Evolutionary conservation across 2,113 vertebrate genomes (phyloP).

Genomic region (Acanthisitta chloris): DNA sequence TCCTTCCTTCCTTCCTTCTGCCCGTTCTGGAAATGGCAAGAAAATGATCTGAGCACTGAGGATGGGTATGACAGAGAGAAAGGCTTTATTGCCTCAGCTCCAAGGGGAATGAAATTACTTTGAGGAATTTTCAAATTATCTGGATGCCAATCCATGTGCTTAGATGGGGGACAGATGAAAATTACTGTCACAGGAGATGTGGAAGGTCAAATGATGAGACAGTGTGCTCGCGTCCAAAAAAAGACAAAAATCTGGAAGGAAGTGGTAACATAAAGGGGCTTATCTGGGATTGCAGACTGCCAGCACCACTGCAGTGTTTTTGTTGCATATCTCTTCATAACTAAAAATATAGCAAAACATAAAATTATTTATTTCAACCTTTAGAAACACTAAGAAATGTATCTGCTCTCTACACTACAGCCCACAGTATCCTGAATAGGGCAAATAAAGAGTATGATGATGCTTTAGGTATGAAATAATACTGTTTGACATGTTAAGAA

Average conservation of each 20-base stretch:
- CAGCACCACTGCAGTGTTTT: neutral
- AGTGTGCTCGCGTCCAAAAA: neutral
- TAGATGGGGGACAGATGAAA: conserved; percentile 2
- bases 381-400: neutral
- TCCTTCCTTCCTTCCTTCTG: neutral
- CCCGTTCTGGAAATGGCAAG: neutral
- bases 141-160: neutral
- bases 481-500: neutral
- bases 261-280: neutral
- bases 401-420: neutral
- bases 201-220: neutral
- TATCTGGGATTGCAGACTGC: neutral
- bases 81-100: neutral
- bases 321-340: neutral
- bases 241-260: conserved; percentile 28
- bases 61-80: neutral
- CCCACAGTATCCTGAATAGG: neutral
- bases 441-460: neutral
- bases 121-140: conserved; percentile 24
- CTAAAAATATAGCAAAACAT: neutral
- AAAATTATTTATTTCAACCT: neutral
- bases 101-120: neutral
- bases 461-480: neutral
- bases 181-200: neutral
- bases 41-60: neutral